Base-by-base conservation (phyloP, 2,113 vertebrate species). In the Siphamia tubifer region DNA sequence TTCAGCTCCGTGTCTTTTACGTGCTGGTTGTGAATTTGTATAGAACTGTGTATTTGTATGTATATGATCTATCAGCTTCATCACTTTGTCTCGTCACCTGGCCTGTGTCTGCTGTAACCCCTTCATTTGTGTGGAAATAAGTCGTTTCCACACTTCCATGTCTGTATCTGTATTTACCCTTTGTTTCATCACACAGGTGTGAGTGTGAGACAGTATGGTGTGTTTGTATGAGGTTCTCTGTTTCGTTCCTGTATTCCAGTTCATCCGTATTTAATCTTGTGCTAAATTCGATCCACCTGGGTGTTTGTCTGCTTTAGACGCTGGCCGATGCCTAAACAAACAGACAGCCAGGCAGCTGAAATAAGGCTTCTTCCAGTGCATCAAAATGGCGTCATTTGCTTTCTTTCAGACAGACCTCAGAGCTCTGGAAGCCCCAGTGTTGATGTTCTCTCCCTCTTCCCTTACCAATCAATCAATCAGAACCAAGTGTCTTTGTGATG, bases 401-500 rank as follows among this genome's bases (percentile, higher is more conserved):
- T 62, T 56, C 38, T 52, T 49, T 74, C 61, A 65, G 64, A 70
- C 47, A 71, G 60, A 72, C 40, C 42, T 67, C 68, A 49, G 73
- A 68, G 58, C 55, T 68, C 48, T 70, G 43, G 51, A 80, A 71
- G 70, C 77, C 69, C 71, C 78, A 73, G 87, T 74, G 76, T 83
- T 44, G 20, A 83, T 84, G 79, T 89, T 82, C 79, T 88, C 88
- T 89, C 89, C 89, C 85, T 90, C 84, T 87, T 88, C 87, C 81
- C 73, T 81, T 83, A 84, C 81, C 86, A 78, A 87, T 88, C 85
- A 89, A 91, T 93, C 91, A 93, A 93, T 93, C 90, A 89, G 87
- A 93, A 90, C 85, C 91, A 93, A 92, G 93, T 93, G 92, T 93
- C 93, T 93, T 94, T 94, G 91, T 93, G 92, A 92, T 93, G 87